Evolutionary conservation across 1,140 invertebrate genomes (phyloP).

Genomic region (Zaprionus davidi): DNA sequence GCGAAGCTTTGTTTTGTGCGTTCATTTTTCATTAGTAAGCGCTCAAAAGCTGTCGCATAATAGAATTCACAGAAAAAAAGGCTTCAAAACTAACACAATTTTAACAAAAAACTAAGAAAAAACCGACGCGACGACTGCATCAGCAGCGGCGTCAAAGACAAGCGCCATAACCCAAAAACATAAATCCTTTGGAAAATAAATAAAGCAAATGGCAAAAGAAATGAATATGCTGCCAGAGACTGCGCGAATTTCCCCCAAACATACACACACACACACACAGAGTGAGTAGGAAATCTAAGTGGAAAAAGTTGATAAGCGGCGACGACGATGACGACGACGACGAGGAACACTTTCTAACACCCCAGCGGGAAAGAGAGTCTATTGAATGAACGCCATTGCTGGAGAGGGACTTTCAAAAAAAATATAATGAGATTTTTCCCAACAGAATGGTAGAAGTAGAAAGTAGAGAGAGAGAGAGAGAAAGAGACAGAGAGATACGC

Average conservation of each 20-base stretch:
- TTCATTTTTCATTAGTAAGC: constrained; percentile 57
- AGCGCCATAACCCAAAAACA: constrained; percentile 74
- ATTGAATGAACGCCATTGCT: constrained; percentile 31
- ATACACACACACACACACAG: constrained; percentile 20
- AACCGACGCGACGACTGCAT: constrained; percentile 18
- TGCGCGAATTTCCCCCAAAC: constrained; percentile 14
- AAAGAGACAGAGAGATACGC: background rate
- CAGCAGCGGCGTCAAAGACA: constrained; percentile 55
- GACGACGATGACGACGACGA: constrained; percentile 33
- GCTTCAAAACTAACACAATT: constrained; percentile 54
- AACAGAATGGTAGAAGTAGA: constrained; percentile 13
- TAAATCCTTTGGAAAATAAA: constrained; percentile 76
- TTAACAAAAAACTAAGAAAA: constrained; percentile 50
- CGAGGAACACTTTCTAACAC: constrained; percentile 52
- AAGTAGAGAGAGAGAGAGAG: constrained; percentile 10
- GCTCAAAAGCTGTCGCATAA: constrained; percentile 53
- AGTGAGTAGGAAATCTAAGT: constrained; percentile 42
- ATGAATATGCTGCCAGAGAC: constrained; percentile 57
- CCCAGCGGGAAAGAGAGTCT: constrained; percentile 16
- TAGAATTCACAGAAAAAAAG: constrained; percentile 63
- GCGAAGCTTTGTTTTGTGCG: constrained; percentile 32
- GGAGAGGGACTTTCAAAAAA: constrained; percentile 10
- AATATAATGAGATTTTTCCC: constrained; percentile 58
- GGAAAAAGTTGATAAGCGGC: constrained; percentile 73
- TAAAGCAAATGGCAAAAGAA: constrained; percentile 61